phyloP scores from a whole-genome alignment of 1,140 invertebrate species.

The Rhagoletis pomonella region DNA sequence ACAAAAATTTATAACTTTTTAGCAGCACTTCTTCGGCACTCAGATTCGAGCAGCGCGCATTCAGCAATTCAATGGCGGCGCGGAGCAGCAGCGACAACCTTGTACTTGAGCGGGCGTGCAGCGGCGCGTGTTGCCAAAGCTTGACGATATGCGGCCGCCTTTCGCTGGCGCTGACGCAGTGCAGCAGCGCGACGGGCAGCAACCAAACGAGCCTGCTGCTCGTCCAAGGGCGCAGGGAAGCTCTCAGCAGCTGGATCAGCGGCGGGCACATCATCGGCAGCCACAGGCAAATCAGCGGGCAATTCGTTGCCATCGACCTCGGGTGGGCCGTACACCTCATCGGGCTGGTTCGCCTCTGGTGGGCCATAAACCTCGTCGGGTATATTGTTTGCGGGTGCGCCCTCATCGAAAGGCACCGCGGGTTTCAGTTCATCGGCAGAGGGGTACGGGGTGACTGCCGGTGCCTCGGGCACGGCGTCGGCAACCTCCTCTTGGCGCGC shows the following conservation, averaged over 20 bases:
- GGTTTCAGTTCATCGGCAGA: slow-evolving; percentile 69
- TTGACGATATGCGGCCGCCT: slow-evolving; percentile 47
- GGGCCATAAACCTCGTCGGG: slow-evolving; percentile 68
- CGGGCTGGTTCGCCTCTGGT: slow-evolving; percentile 61
- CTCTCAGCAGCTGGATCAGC: slow-evolving; percentile 48
- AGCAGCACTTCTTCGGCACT: not conserved
- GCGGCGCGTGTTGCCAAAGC: slow-evolving; percentile 23
- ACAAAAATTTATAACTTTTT: slow-evolving; percentile 47
- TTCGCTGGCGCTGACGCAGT: slow-evolving; percentile 35
- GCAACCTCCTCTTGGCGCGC: slow-evolving; percentile 65
- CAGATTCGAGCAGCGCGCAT: not conserved
- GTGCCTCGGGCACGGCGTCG: slow-evolving; percentile 63
- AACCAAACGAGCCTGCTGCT: slow-evolving; percentile 40
- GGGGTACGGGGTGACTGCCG: slow-evolving; percentile 68
- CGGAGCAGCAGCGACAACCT: not conserved
- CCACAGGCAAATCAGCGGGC: not conserved
- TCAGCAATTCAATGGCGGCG: slow-evolving; percentile 13
- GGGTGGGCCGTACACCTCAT: slow-evolving; percentile 66
- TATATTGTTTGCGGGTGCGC: slow-evolving; percentile 62
- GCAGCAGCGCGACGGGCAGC: slow-evolving; percentile 43
- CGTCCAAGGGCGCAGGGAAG: slow-evolving; percentile 43
- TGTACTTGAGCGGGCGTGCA: not conserved
- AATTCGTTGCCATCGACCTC: not conserved
- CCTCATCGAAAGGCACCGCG: slow-evolving; percentile 70
- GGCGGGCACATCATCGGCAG: not conserved